Percentiles rank a stretch among this genome's conserved stretches.
phyloP scores from a whole-genome alignment of 2,888 invertebrate species.

The Brachyptera putata region DNA sequence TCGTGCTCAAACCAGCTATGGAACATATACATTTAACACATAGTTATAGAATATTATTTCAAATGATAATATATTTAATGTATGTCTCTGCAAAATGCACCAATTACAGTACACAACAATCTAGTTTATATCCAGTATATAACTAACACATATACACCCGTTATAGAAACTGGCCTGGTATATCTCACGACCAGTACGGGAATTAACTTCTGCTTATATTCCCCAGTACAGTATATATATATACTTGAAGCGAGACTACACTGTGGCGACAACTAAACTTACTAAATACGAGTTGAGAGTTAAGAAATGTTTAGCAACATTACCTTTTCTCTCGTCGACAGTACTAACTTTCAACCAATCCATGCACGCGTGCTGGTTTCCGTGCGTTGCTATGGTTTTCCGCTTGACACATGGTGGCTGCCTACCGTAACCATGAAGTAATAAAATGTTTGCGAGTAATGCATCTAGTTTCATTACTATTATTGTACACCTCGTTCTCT shows the following conservation, averaged over 20 bases:
- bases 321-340: background rate
- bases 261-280: background rate
- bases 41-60: no score
- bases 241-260: background rate
- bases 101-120: no score
- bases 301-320: constrained; percentile 4
- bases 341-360: background rate
- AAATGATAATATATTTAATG: no score
- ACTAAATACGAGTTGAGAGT: background rate
- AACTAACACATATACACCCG: no score
- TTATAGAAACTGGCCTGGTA: no score
- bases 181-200: constrained; percentile 7
- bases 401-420: background rate
- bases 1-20: no score
- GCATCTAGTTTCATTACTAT: no score
- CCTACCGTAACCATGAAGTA: constrained; percentile 4
- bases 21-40: no score
- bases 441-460: background rate
- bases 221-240: background rate
- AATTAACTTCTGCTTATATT: background rate
- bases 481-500: no score
- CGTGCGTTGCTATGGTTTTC: no score
- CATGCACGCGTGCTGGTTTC: background rate
- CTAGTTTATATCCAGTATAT: no score
- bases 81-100: no score